phyloP scores from a whole-genome alignment of 1,140 invertebrate genomes.

The Caenorhabditis elegans region DNA sequence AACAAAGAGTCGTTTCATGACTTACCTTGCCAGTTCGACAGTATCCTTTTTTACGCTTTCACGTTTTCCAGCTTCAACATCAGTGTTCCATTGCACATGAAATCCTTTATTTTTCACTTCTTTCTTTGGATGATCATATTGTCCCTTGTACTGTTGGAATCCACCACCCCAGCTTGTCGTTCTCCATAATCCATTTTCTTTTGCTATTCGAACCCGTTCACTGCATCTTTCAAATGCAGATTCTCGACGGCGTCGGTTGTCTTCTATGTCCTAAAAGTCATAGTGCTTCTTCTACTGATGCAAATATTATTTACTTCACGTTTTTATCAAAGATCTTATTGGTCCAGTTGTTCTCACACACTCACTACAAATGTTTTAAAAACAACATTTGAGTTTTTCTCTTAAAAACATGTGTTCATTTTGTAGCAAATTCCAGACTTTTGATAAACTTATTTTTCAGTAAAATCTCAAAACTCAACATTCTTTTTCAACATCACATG shows the following conservation, averaged over 20 bases:
- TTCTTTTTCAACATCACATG: neutral
- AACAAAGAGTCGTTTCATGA: too few species aligned
- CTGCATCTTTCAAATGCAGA: constrained; percentile 38
- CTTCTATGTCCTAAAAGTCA: constrained; percentile 34
- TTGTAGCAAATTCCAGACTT: too few species aligned
- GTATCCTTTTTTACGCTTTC: neutral
- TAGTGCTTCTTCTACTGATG: too few species aligned
- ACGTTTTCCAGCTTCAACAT: constrained; percentile 60
- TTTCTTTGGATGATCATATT: constrained; percentile 55
- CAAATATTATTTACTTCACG: too few species aligned
- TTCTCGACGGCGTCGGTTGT: constrained; percentile 31
- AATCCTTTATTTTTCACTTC: constrained; percentile 54
- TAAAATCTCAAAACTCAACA: too few species aligned
- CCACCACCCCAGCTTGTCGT: constrained; percentile 61
- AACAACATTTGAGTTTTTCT: too few species aligned
- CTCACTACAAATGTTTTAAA: too few species aligned
- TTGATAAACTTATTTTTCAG: too few species aligned
- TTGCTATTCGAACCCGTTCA: constrained; percentile 56
- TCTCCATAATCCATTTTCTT: constrained; percentile 61
- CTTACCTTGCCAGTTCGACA: neutral
- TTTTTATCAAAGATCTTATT: too few species aligned
- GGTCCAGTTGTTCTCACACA: too few species aligned
- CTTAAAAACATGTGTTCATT: too few species aligned
- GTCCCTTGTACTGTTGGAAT: constrained; percentile 62
- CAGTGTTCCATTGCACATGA: constrained; percentile 61